Conservation (phyloP, 2,888 invertebrate genomes). For the Amitus sp. region DNA sequence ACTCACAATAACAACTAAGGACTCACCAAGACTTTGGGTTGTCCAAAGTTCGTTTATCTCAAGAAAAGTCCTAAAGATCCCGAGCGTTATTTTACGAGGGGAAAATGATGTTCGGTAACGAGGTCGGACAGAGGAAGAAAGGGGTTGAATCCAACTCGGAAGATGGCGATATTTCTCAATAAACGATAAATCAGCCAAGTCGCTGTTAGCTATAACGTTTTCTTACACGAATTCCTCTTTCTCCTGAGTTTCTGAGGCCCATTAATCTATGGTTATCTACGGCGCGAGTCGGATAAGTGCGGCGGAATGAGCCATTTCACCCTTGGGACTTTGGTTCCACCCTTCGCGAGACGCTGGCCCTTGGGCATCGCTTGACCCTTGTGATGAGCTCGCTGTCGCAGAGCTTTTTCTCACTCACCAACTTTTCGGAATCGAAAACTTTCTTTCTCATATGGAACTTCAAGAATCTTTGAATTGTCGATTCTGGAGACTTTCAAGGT, state of each 20-base stretch:
- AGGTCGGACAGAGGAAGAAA: constrained; percentile 14
- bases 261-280: constrained; percentile 67
- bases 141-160: constrained; percentile 56
- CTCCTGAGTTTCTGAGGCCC: constrained; percentile 54
- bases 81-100: no score
- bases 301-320: constrained; percentile 65
- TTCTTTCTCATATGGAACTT: no score
- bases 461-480: no score
- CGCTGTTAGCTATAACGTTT: constrained; percentile 44
- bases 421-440: no score
- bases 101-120: no score
- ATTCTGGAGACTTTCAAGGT: no score
- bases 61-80: no score
- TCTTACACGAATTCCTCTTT: constrained; percentile 52
- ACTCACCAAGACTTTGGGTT: no score
- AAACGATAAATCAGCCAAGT: constrained; percentile 63
- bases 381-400: constrained; percentile 59
- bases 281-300: constrained; percentile 64
- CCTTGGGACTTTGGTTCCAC: constrained; percentile 61
- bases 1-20: no score
- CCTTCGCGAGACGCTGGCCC: constrained; percentile 49
- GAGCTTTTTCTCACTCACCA: no score
- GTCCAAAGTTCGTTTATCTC: no score
- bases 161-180: constrained; percentile 64
- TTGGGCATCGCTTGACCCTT: constrained; percentile 52